Base-by-base conservation (phyloP, 37 sponge, comb jelly and placozoan genomes). In the Halisarca cf. caerulea region DNA sequence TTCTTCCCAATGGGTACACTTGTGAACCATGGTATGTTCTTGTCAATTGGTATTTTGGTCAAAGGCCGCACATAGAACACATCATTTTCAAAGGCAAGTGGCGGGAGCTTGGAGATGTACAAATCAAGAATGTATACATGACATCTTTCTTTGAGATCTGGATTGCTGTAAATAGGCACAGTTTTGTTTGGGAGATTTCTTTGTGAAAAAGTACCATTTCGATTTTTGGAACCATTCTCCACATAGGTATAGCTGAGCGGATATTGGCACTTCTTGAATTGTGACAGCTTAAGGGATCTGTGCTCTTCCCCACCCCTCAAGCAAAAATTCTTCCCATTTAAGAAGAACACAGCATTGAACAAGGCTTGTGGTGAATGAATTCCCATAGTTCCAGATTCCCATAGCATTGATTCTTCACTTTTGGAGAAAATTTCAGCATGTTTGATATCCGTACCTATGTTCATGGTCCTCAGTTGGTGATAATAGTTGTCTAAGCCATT, bases 1-100 rank as follows among this genome's bases (percentile, higher is more conserved):
- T 68, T 68, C 32, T 68, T 27, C 0, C 69, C 69, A 32, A 68
- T 68, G n/a, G 69, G 69, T 68, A 68, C 34, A 68, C 15, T 33
- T 17, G 69, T 68, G 69, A 32, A 68, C 69, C 69, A 68, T 32
- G 69, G 69, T 17, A 27, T 18, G 30, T 6, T 30, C n/a, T n/a
- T n/a, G 17, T 27, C 32, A 68, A 27, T 1, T 27, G 69, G 17
- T 32, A 2, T 34, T 33, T 68, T 68, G 28, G n/a, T 8, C 34
- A 27, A 32, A 18, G 69, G 69, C 34, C 28, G n/a, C 17, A 27
- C n/a, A 27, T 68, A 68, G 3, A 68, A 6, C 15, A 68, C 30
- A 68, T 68, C 69, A 18, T 68, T 68, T 68, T 28, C 15, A 34
- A 68, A 17, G 17, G 69, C 35, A 32, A 18, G 15, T 32, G 69